Base-by-base conservation (phyloP, 2,113 vertebrate genomes). In the Parus major region DNA sequence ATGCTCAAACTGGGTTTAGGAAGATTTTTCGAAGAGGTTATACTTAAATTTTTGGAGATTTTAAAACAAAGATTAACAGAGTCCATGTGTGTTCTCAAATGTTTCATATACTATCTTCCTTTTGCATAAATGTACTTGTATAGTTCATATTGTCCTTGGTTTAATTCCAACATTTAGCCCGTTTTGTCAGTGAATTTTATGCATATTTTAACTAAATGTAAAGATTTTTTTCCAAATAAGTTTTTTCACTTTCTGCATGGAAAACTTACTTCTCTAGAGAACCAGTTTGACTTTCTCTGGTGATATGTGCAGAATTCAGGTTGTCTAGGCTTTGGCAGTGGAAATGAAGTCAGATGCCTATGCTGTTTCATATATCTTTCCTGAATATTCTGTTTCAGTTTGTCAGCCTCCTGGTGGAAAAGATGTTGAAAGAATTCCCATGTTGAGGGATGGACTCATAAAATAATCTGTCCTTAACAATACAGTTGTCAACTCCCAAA, bases 401-500 rank as follows among this genome's bases (percentile, higher is more conserved):
- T 3, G 2, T 90, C 42, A 65, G 15, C 10, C 8, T 93, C 31
- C 13, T 68, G 28, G 24, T 87, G 14, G n/a, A 82, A 91, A 87
- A 82, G 44, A 78, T 78, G 35, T 68, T 90, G 71, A 76, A 90
- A 92, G 46, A 92, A 91, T 87, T 81, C 71, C 36, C 21, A 3
- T 88, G 16, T 56, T 90, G 57, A 59, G 46, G 12, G 15, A 63
- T 53, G 33, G 35, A 55, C 25, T 80, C 7, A 35, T 71, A 68
- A 88, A 82, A 90, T 91, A 69, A 84, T 81, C 35, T 76, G 53
- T 82, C 57, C 49, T 55, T 94, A 89, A 88, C 87, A 76, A 59
- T 91, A 50, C 28, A 68, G 25, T 85, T 88, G 73, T 33, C 88
- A 90, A 53, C 61, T 96, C 60, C 15, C 29, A 25, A 88, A 60